phyloP scores from a whole-genome alignment of 2,113 vertebrate species.

The Sinocyclocheilus grahami region DNA sequence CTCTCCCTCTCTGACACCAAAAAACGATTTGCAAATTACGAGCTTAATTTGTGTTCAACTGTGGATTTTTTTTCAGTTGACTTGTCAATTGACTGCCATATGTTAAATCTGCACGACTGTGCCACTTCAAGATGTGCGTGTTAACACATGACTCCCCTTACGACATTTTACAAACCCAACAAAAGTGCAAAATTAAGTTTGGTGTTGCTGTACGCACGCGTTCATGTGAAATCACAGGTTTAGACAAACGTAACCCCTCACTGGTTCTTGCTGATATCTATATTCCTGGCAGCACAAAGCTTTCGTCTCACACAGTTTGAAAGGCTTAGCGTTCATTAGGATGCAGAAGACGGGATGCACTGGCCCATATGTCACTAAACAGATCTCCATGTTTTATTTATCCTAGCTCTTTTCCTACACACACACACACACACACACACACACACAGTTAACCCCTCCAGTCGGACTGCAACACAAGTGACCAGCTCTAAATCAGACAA shows the following conservation, averaged over 20 bases:
- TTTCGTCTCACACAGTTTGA: constrained; percentile 30
- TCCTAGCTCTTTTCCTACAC: constrained; percentile 52
- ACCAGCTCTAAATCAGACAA: constrained; percentile 4
- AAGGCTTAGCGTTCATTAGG: constrained; percentile 55
- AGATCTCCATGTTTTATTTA: constrained; percentile 67
- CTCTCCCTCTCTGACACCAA: background rate
- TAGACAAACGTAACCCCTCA: constrained; percentile 28
- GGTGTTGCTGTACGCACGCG: background rate
- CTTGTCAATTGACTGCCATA: constrained; percentile 33
- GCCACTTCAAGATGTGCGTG: constrained; percentile 1
- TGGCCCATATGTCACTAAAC: constrained; percentile 65
- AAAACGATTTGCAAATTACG: background rate
- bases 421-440: constrained; percentile 36
- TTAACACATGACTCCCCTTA: background rate
- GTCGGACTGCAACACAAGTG: constrained; percentile 8
- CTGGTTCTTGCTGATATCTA: constrained; percentile 53
- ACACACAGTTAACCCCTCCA: constrained; percentile 20
- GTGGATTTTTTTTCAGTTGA: constrained; percentile 30
- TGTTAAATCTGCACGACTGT: constrained; percentile 24
- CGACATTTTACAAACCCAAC: background rate
- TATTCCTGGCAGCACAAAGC: constrained; percentile 52
- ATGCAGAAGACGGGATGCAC: constrained; percentile 52
- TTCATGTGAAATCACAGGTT: constrained; percentile 11
- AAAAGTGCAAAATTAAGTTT: background rate
- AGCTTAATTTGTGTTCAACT: constrained; percentile 35